These are phyloP conservation scores for Nematopogon swammerdamellus DNA, from an alignment of 2,888 invertebrate species.

Conservation along the genomic window DNA sequence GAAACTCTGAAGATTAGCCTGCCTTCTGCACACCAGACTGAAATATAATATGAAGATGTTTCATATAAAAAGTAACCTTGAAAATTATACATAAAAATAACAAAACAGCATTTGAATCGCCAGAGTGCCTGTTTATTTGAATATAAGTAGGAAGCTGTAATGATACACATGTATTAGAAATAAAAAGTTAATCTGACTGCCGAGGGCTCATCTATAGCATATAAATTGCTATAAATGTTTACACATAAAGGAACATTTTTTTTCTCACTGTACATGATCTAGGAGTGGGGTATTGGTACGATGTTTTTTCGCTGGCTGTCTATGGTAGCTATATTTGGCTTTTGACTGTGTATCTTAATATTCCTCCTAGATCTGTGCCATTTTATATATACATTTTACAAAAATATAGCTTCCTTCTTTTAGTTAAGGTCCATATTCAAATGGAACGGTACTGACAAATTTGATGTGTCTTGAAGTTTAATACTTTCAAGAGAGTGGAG, in stretches of 20 bases:
- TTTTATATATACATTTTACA: too few species aligned
- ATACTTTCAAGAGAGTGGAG: too few species aligned
- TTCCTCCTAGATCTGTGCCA: background rate
- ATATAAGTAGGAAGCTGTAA: background rate
- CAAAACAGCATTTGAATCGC: background rate
- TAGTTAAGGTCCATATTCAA: background rate
- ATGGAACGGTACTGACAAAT: background rate
- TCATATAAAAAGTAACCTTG: too few species aligned
- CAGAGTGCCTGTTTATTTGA: background rate
- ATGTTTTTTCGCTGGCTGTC: background rate
- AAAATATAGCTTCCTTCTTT: background rate
- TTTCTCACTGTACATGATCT: background rate
- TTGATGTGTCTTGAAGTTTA: background rate
- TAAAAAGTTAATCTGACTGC: too few species aligned
- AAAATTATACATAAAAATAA: too few species aligned
- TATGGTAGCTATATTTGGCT: background rate
- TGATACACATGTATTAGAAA: too few species aligned
- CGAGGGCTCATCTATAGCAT: too few species aligned
- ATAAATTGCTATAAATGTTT: too few species aligned
- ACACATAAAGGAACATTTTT: too few species aligned
- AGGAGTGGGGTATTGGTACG: background rate
- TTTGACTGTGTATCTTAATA: background rate
- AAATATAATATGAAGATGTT: too few species aligned
- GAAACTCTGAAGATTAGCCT: too few species aligned
- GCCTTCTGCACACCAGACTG: too few species aligned